These are phyloP conservation scores for Merodon equestris DNA, from an alignment of 2,888 invertebrate genomes.

Conservation along the genomic window DNA sequence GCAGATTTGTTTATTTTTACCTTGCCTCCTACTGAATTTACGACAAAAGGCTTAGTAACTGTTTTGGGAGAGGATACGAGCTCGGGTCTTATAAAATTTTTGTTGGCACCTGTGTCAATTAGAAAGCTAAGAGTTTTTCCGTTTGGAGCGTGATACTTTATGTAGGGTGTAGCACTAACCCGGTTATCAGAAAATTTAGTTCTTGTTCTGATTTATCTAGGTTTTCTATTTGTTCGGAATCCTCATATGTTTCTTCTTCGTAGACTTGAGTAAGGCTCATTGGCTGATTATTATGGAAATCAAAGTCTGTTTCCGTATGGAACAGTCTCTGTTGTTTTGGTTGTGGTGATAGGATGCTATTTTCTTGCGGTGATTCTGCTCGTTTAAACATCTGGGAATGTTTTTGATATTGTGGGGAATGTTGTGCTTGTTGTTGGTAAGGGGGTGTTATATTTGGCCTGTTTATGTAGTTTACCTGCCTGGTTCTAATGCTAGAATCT, in stretches of 20 bases:
- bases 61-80: not conserved
- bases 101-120: constrained; percentile 4
- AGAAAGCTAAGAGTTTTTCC: constrained; percentile 4
- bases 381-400: not conserved
- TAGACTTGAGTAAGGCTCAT: not conserved
- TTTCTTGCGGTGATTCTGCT: not conserved
- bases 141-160: constrained; percentile 7
- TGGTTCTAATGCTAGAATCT: not conserved
- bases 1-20: constrained; percentile 5
- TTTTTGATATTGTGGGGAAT: not conserved
- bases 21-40: constrained; percentile 8
- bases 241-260: not conserved
- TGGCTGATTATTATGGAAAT: not conserved
- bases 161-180: constrained; percentile 13
- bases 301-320: not conserved
- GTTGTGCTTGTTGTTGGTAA: not conserved
- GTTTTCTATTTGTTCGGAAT: not conserved
- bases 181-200: constrained; percentile 21
- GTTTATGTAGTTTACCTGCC: not conserved
- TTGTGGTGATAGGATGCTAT: not conserved
- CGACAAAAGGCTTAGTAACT: not conserved
- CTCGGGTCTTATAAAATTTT: not conserved
- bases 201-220: constrained; percentile 1
- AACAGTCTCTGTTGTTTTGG: not conserved
- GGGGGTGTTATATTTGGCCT: not conserved